Evolutionary conservation across 2,113 vertebrate species (phyloP), one percentile per base, ranked within the genome.

Genomic region (Saguinus imperator): DNA sequence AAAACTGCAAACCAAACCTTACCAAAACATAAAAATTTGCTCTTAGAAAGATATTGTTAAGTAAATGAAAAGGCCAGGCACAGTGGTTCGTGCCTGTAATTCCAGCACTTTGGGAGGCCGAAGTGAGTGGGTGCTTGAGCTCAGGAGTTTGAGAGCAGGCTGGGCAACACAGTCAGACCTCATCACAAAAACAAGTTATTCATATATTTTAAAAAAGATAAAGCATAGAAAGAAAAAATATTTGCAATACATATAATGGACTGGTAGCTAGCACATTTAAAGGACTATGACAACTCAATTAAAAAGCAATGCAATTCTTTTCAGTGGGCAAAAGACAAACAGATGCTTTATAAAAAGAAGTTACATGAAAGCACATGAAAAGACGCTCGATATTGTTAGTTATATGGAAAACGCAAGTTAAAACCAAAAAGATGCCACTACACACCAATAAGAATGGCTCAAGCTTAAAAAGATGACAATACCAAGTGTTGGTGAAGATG

Each of bases 31-130:
- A 37, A 58, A 85, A 94, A 68, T 91, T 73, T 85, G 45, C 37
- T 61, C 23, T 84, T 96, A 88, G 76, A 75, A 92, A 97, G 66
- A 89, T 25, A 85, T 5, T 77, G 2, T 77, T 96, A 93, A 52
- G 52, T 17, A 17, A 52, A 52, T 52, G 52, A 52, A 52, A 52
- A 52, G 27, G 27, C 61, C 61, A 64, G 61, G 27, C 2, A 5
- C 5, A 6, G 61, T 64, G 61, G 61, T 13, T 29, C 0, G 13
- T 0, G 12, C 61, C 61, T 29, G 61, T 64, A 64, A 64, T 64
- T 27, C 27, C 61, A 64, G 27, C 27, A 64, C 61, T 29, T 27
- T 29, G 61, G 61, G 27, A 90, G n/a, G 58, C 61, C 0, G 27
- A 64, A 12, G 61, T 29, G 61, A 5, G 61, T 29, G 61, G 27